Percentiles rank a stretch among this genome's conserved stretches.
These are phyloP conservation scores for Oikopleura vanhoeffeni DNA, from an alignment of 23 tunicate species.

Conservation along the genomic window DNA sequence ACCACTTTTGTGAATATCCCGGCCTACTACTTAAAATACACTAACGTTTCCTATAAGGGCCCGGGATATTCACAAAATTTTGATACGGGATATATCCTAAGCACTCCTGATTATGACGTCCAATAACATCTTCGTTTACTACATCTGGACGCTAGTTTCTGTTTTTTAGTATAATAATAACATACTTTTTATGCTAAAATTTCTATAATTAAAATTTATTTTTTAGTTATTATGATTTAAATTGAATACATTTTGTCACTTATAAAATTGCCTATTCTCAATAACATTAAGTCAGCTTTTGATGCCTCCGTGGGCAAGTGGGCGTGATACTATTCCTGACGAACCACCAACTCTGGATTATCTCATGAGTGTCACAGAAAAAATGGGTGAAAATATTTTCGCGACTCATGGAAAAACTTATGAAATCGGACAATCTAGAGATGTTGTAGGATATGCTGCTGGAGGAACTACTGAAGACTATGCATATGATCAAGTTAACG, in stretches of 20 bases:
- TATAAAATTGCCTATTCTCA: neutral
- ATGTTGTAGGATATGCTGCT: constrained; percentile 14
- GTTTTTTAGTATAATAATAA: no score
- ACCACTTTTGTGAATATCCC: no score
- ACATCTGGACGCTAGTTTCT: no score
- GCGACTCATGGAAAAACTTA: neutral
- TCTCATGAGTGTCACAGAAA: neutral
- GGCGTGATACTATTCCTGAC: neutral
- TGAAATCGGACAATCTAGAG: constrained; percentile 6
- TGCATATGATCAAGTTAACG: neutral
- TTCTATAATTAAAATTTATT: neutral
- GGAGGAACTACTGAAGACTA: constrained; percentile 10
- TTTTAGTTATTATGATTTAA: neutral
- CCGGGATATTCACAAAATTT: no score
- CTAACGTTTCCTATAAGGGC: no score
- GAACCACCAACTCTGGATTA: neutral
- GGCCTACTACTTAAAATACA: no score
- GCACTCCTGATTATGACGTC: no score
- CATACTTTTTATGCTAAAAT: no score
- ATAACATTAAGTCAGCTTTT: neutral
- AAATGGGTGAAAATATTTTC: neutral
- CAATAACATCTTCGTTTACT: no score
- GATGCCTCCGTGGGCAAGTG: constrained; percentile 6
- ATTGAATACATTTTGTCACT: neutral
- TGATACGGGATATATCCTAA: no score